Evolutionary conservation across 1,140 invertebrate genomes (phyloP).

Genomic region (Heliconius nattereri): DNA sequence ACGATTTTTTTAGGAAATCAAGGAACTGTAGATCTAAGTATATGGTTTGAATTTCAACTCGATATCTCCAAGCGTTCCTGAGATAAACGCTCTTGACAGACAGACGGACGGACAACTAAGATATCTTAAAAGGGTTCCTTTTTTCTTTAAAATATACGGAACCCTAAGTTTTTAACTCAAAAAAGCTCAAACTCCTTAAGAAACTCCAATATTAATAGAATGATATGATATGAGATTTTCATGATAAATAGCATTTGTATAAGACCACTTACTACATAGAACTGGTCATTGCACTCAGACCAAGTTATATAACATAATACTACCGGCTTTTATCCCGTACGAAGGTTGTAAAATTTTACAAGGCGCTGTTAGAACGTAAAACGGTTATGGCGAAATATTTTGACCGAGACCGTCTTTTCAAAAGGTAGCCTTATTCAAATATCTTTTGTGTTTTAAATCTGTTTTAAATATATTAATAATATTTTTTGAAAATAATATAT

Average conservation of each 20-base stretch:
- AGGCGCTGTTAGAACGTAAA: slow-evolving; percentile 28
- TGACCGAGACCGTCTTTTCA: slow-evolving; percentile 22
- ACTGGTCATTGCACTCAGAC: neutral
- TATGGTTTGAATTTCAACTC: too few species aligned
- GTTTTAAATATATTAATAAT: neutral
- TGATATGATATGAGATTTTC: neutral
- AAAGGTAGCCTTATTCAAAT: neutral
- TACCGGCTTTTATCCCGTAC: slow-evolving; percentile 32
- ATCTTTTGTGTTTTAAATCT: neutral
- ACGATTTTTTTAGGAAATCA: too few species aligned
- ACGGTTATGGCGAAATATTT: slow-evolving; percentile 36
- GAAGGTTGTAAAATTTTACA: slow-evolving; percentile 38
- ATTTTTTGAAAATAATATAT: neutral
- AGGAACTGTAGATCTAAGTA: too few species aligned
- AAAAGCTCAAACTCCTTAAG: neutral
- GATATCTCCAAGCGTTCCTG: too few species aligned
- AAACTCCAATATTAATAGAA: neutral
- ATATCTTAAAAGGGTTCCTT: too few species aligned
- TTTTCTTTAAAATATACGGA: too few species aligned
- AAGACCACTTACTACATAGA: neutral
- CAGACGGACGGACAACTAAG: too few species aligned
- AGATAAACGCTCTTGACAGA: too few species aligned
- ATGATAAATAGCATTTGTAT: neutral
- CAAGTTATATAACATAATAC: neutral
- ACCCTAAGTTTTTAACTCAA: too few species aligned